Conservation (phyloP, 1,140 invertebrate genomes). For the Euglossa dilemma region DNA sequence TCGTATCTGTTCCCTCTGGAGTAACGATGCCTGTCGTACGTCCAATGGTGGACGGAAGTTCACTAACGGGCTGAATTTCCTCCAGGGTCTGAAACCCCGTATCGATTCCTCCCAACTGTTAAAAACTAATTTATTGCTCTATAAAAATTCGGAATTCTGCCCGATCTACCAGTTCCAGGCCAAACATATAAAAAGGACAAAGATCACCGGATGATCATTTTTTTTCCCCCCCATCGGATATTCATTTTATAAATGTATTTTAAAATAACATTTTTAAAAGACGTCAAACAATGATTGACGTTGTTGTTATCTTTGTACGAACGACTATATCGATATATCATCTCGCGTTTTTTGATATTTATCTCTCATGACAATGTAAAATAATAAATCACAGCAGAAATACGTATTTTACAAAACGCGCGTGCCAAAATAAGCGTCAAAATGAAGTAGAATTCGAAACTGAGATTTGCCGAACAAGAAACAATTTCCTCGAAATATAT, state of each 20-base stretch:
- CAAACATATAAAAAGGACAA: not conserved
- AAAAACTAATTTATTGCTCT: not conserved
- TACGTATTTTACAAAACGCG: not conserved
- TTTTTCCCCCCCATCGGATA: not conserved
- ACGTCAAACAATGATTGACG: not conserved
- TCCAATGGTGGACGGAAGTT: not conserved
- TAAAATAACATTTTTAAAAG: not conserved
- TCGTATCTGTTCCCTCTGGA: not conserved
- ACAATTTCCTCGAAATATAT: not conserved
- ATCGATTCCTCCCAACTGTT: constrained; percentile 3
- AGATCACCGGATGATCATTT: not conserved
- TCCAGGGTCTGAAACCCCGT: not conserved
- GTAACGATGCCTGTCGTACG: not conserved
- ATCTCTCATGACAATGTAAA: not conserved
- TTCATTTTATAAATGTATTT: not conserved
- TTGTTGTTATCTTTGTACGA: not conserved
- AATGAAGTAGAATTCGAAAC: not conserved
- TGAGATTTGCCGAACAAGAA: not conserved
- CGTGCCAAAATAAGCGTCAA: too few species aligned
- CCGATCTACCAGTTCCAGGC: not conserved
- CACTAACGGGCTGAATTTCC: constrained; percentile 3
- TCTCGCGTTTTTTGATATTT: not conserved
- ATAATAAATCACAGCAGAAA: not conserved
- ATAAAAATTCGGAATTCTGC: not conserved
- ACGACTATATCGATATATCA: not conserved